Conservation (phyloP, 2,797 vertebrate species). For the Babyrousa celebensis region DNA sequence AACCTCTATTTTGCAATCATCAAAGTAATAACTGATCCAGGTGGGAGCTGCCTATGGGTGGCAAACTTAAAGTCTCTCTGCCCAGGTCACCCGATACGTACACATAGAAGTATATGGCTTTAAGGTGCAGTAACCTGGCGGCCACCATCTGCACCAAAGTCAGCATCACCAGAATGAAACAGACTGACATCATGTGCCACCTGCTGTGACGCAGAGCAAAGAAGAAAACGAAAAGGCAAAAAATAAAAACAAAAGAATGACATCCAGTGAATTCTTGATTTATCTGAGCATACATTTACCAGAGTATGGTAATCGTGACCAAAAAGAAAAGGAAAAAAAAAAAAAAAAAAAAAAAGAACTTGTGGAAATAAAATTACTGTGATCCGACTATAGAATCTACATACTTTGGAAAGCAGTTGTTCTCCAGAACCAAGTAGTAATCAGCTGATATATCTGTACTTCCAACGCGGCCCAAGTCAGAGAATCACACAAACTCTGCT, state of each 20-base stretch:
- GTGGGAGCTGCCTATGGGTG: not conserved
- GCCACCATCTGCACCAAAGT: not conserved
- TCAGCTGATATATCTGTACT: rapidly evolving
- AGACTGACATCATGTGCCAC: rapidly evolving
- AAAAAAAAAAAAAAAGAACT: too few relatives aligned
- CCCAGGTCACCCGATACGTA: not conserved
- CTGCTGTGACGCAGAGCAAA: rapidly evolving
- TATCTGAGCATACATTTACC: not conserved
- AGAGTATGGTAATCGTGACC: not conserved
- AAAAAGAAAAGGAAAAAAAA: not conserved
- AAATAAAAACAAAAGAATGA: not conserved
- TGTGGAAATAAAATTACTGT: not conserved
- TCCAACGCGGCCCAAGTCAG: not conserved
- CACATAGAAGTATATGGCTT: rapidly evolving
- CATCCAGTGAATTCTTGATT: not conserved
- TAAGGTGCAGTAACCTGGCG: not conserved
- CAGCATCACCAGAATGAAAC: too few relatives aligned
- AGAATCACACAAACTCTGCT: not conserved
- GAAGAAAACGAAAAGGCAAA: not conserved
- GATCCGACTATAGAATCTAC: rapidly evolving
- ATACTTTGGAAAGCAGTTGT: rapidly evolving
- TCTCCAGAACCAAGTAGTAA: not conserved
- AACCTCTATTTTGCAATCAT: not conserved
- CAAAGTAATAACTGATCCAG: not conserved
- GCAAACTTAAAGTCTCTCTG: not conserved